phyloP scores from a whole-genome alignment of 2,888 invertebrate genomes.

The Carabus problematicus region DNA sequence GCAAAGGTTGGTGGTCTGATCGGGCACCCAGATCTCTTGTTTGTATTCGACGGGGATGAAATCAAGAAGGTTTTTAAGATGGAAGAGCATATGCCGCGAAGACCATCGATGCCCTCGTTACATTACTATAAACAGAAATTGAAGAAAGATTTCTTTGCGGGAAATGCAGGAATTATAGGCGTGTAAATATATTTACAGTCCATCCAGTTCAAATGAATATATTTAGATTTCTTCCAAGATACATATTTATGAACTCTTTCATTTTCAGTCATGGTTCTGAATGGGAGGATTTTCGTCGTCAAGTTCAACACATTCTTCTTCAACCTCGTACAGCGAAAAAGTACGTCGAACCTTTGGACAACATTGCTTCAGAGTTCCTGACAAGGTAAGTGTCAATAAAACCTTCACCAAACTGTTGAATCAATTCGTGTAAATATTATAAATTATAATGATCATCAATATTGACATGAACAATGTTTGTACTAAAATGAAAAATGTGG shows the following conservation, averaged over 20 bases:
- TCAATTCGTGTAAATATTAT: conserved; percentile 6
- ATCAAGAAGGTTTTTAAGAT: conserved; percentile 74
- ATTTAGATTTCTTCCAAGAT: background rate
- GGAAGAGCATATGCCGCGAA: conserved; percentile 73
- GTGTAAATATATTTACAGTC: conserved; percentile 65
- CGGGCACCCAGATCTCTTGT: conserved; percentile 78
- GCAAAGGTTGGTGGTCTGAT: conserved; percentile 74
- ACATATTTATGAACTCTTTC: conserved; percentile 12
- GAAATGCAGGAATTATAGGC: conserved; percentile 76
- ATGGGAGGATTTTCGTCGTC: conserved; percentile 85
- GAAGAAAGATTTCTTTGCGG: conserved; percentile 73
- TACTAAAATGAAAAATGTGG: too few relatives aligned
- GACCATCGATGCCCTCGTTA: conserved; percentile 77
- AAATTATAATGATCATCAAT: background rate
- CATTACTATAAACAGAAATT: conserved; percentile 75
- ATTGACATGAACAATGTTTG: background rate
- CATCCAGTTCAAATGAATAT: background rate
- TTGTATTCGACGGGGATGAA: conserved; percentile 76
- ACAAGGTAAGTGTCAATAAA: conserved; percentile 61
- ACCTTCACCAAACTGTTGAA: conserved; percentile 4
- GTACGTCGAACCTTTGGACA: conserved; percentile 75
- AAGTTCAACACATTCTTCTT: conserved; percentile 83
- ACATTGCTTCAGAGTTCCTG: conserved; percentile 80
- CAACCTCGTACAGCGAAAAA: conserved; percentile 80
- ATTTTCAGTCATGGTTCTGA: conserved; percentile 79